Evolutionary conservation across 2,797 vertebrate genomes (phyloP).

Genomic region (Oreochromis mossambicus): DNA sequence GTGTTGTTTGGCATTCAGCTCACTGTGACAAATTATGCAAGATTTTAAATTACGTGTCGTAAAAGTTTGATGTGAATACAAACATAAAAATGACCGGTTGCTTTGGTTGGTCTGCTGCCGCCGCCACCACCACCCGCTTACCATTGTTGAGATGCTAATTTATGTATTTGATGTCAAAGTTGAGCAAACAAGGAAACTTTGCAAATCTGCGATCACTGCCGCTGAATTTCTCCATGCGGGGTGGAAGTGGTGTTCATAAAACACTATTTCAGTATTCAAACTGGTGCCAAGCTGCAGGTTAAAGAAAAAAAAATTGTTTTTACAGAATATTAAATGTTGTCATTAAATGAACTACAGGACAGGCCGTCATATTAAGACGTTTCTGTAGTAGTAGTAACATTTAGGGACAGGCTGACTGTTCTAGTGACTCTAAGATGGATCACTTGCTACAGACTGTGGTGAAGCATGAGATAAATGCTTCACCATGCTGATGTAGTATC

Average conservation of each 20-base stretch:
- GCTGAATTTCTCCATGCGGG: neutral
- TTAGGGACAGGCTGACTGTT: neutral
- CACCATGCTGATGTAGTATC: neutral
- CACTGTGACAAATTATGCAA: neutral
- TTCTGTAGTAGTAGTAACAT: neutral
- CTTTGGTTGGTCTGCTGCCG: neutral
- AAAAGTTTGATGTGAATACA: neutral
- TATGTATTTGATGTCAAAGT: neutral
- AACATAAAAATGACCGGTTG: neutral
- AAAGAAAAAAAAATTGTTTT: neutral
- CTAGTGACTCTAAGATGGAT: neutral
- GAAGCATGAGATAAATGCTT: neutral
- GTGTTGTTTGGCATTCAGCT: neutral
- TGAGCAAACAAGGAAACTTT: neutral
- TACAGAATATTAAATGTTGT: neutral
- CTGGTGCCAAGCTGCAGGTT: neutral
- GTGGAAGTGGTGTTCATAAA: neutral
- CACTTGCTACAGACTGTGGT: neutral
- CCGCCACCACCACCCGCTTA: rapidly evolving
- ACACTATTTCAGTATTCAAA: rapidly evolving
- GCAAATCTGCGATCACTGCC: neutral
- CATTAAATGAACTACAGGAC: neutral
- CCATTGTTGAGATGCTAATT: neutral
- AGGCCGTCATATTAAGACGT: neutral
- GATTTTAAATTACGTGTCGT: neutral